These are phyloP conservation scores for Stomatorhinus walkeri DNA, from an alignment of 2,797 vertebrate genomes.

Conservation along the genomic window DNA sequence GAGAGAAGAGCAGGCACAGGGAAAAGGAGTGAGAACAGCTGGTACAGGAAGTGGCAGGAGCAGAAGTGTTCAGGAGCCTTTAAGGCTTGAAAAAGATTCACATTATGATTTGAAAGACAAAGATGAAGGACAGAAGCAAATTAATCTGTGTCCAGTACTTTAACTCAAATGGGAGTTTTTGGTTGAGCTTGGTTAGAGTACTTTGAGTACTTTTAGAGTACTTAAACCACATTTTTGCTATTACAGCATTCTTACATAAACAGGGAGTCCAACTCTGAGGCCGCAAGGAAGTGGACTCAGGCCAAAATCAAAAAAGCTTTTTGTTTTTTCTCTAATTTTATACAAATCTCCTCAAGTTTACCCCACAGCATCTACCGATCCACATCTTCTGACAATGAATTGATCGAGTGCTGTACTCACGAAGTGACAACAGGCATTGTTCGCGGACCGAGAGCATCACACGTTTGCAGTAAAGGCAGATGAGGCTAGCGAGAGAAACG, in stretches of 20 bases:
- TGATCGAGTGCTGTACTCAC: background rate
- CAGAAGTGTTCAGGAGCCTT: background rate
- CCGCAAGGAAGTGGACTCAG: background rate
- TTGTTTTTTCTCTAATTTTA: background rate
- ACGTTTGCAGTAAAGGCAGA: background rate
- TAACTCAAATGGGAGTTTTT: background rate
- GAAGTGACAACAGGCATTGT: background rate
- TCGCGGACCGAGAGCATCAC: background rate
- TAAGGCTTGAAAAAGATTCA: background rate
- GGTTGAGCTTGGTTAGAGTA: background rate
- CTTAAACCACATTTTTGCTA: background rate
- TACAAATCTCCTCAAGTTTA: background rate
- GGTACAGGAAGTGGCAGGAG: background rate
- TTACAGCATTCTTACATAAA: background rate
- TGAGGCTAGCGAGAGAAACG: background rate
- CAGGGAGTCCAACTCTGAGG: background rate
- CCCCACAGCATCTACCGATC: background rate
- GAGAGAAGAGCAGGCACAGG: background rate
- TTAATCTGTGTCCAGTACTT: background rate
- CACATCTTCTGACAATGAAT: background rate
- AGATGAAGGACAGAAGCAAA: background rate
- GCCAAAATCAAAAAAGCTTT: background rate
- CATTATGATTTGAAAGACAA: background rate
- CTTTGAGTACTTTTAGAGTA: background rate
- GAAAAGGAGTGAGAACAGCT: background rate